phyloP scores from a whole-genome alignment of 2,797 vertebrate species.

The Argyrosomus regius region DNA sequence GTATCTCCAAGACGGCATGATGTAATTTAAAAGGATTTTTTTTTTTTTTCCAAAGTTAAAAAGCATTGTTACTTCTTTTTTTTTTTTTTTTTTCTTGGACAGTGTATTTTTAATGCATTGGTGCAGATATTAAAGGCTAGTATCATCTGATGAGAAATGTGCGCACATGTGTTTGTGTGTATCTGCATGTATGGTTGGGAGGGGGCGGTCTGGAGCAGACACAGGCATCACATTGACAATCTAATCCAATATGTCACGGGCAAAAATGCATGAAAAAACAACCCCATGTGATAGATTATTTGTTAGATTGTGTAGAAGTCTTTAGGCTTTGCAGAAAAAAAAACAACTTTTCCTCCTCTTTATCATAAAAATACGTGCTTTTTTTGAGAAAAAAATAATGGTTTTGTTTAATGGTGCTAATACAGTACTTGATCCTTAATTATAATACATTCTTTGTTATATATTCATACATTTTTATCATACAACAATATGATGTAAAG shows the following conservation, averaged over 20 bases:
- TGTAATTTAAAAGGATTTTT: constrained; percentile 36
- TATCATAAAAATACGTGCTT: constrained; percentile 22
- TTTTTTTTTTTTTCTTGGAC: constrained; percentile 31
- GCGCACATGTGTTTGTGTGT: constrained; percentile 32
- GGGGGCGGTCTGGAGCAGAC: constrained; percentile 62
- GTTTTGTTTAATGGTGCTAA: constrained; percentile 24
- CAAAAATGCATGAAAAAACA: constrained; percentile 56
- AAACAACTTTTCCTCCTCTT: constrained; percentile 18
- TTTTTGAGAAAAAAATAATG: constrained; percentile 25
- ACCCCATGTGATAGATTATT: constrained; percentile 60
- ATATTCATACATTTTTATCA: constrained; percentile 37
- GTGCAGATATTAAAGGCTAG: constrained; percentile 68
- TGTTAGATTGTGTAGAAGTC: constrained; percentile 23
- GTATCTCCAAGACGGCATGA: constrained; percentile 44
- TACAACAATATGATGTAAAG: constrained; percentile 37
- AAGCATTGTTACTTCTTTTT: constrained; percentile 56
- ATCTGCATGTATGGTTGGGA: constrained; percentile 40
- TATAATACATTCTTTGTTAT: constrained; percentile 26
- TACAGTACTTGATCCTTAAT: constrained; percentile 29
- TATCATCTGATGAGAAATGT: constrained; percentile 59
- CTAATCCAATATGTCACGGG: constrained; percentile 55
- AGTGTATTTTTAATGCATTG: constrained; percentile 54
- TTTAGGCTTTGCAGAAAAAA: constrained; percentile 41
- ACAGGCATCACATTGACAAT: constrained; percentile 78
- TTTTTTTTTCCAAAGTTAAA: constrained; percentile 44